phyloP scores from a whole-genome alignment of 2,113 vertebrate species.

The Sinocyclocheilus anshuiensis region DNA sequence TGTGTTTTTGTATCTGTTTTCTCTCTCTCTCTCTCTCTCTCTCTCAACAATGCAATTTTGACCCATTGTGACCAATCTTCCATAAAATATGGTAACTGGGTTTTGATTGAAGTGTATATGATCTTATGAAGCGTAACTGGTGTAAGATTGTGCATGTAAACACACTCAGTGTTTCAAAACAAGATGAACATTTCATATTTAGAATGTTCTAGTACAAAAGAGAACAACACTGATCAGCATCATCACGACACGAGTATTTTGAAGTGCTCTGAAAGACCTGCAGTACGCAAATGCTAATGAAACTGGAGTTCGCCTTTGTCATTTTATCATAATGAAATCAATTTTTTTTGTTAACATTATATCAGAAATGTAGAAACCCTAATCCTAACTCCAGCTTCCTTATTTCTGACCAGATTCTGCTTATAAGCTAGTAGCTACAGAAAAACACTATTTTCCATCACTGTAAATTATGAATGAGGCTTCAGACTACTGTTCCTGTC shows the following conservation, averaged over 20 bases:
- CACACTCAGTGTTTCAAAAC: neutral
- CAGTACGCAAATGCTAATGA: neutral
- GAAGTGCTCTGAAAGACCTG: neutral
- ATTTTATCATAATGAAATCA: neutral
- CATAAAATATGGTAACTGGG: neutral
- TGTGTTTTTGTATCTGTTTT: neutral
- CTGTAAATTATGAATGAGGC: slow-evolving; percentile 45
- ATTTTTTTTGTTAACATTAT: neutral
- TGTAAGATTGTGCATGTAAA: neutral
- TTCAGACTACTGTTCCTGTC: neutral
- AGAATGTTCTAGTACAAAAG: neutral
- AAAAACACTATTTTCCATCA: slow-evolving; percentile 22
- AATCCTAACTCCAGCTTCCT: neutral
- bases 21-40: neutral
- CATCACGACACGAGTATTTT: neutral
- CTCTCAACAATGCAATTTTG: neutral
- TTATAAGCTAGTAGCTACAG: neutral
- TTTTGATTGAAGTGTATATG: neutral
- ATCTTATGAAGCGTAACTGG: neutral
- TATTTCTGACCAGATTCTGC: neutral
- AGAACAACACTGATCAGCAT: neutral
- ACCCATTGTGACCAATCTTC: neutral
- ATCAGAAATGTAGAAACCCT: neutral
- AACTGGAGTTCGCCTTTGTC: neutral
- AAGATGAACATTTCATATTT: neutral